Percentiles rank a stretch among this genome's conserved stretches.
These are phyloP conservation scores for Agrochola circellaris DNA, from an alignment of 2,888 invertebrate genomes.

Conservation along the genomic window DNA sequence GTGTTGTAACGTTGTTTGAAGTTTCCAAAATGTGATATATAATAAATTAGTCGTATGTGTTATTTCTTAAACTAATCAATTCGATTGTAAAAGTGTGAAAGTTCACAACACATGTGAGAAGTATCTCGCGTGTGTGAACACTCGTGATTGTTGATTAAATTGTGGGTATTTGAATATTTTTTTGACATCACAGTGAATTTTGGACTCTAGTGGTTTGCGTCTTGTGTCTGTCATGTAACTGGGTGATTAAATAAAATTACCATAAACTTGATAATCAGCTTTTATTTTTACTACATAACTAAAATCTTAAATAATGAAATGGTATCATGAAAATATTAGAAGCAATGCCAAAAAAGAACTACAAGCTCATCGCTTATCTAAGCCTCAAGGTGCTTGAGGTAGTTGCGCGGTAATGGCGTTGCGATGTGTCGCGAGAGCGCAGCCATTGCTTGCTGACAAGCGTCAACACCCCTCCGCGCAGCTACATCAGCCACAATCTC, in stretches of 20 bases:
- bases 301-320: background rate
- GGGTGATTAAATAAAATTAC: conserved; percentile 33
- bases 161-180: conserved; percentile 1
- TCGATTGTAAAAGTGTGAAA: too few relatives aligned
- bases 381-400: background rate
- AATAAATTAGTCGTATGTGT: background rate
- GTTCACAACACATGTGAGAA: too few relatives aligned
- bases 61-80: background rate
- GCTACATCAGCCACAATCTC: background rate
- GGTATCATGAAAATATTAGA: background rate
- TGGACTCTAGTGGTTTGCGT: conserved; percentile 8
- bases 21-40: background rate
- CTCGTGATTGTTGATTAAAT: background rate
- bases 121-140: too few relatives aligned
- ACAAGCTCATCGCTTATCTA: background rate
- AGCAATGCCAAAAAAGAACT: background rate
- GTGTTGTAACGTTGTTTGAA: background rate
- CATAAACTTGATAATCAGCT: background rate
- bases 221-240: conserved; percentile 13
- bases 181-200: background rate
- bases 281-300: conserved; percentile 27
- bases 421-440: background rate
- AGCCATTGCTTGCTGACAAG: background rate
- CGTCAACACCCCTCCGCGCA: background rate
- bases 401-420: background rate